Conservation (phyloP, 2,888 invertebrate genomes). For the Psylliodes chrysocephalus region DNA sequence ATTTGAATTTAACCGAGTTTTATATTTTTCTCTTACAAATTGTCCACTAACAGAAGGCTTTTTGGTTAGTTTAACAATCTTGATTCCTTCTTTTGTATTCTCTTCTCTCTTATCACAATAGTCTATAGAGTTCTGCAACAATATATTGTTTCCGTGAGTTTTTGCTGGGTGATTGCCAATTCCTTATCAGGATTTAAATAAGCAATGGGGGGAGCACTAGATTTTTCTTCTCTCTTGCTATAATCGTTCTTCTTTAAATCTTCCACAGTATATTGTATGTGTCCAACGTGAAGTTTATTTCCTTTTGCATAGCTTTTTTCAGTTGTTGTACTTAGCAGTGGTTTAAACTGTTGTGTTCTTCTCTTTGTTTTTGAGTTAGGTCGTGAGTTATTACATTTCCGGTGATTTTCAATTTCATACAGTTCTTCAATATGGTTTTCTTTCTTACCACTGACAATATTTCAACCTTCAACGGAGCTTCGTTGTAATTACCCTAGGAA, state of each 20-base stretch:
- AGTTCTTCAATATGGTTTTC: too few species aligned
- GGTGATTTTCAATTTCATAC: too few species aligned
- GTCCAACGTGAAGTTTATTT: background rate
- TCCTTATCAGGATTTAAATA: background rate
- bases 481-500: too few species aligned
- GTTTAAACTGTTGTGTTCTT: too few species aligned
- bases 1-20: background rate
- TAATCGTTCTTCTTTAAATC: background rate
- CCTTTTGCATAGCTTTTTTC: slow-evolving; percentile 3
- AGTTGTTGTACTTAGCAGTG: background rate
- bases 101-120: background rate
- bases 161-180: background rate
- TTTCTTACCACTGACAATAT: too few species aligned
- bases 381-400: too few species aligned
- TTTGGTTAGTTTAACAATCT: background rate
- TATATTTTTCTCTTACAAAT: too few species aligned
- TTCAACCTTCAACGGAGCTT: too few species aligned
- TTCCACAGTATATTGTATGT: slow-evolving; percentile 7
- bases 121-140: background rate
- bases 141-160: background rate
- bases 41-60: background rate
- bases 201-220: background rate
- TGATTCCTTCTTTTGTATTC: background rate
- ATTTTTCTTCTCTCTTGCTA: background rate
- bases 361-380: too few species aligned